Base-by-base conservation (phyloP, 2,113 vertebrate species). In the Prunella himalayana region DNA sequence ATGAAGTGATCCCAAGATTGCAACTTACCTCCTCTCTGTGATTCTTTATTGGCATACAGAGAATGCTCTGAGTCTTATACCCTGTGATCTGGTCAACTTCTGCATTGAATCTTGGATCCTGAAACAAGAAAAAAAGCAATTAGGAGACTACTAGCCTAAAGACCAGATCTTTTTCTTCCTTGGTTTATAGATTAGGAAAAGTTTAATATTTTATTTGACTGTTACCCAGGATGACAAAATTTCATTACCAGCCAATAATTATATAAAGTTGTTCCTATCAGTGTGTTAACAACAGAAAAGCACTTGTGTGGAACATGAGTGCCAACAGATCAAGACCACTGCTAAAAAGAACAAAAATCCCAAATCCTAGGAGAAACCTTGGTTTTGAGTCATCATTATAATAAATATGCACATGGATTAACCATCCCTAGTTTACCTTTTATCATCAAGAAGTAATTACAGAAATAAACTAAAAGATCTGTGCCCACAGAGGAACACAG, bases 41-140 rank as follows among this genome's bases (percentile, higher is more conserved):
- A 95, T 99, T 99, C 98, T 99, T 99, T 97, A 99, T 99, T 49
- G 99, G 99, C 98, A 99, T 98, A 95, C 99, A 99, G 65, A 99
- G 98, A 94, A 99, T 99, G 82, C 99, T 99, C 82, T 99, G 99
- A 39, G 99, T 99, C 98, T 98, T 99, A 97, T 99, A 99, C 8
- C 99, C 99, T 47, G 99, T 99, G 97, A 99, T 99, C 96, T 99
- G 98, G 97, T 99, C 99, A 16, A 99, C 99, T 97, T 99, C 99
- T 41, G 99, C 99, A 77, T 99, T 99, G 97, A 99, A 99, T 94
- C 99, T 98, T 78, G 99, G 98, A 96, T 99, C 99, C 99, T 99
- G 83, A 49, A 22, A 83, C 84, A 88, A 60, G 49, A 70, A 47
- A 47, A 94, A 88, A 91, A 21, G 42, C 73, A 75, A 82, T 90